Evolutionary conservation across 2,113 vertebrate genomes (phyloP).

Genomic region (Ailuropoda melanoleuca): DNA sequence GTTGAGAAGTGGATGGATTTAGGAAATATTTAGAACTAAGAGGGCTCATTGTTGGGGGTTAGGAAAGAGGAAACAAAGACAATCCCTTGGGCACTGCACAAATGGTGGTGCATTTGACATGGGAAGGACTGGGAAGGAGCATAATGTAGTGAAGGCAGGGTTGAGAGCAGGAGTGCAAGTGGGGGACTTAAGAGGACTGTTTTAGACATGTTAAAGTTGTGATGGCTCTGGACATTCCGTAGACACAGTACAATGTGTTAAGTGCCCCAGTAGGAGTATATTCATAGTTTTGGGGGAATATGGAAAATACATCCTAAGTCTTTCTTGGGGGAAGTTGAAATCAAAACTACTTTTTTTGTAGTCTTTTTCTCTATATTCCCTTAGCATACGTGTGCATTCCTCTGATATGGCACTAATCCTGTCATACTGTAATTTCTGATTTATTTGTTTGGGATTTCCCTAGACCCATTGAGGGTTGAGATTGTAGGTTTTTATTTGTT

Average conservation of each 20-base stretch:
- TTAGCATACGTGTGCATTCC: not conserved
- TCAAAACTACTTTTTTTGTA: not conserved
- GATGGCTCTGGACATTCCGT: not conserved
- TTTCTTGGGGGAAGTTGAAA: not conserved
- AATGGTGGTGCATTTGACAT: not conserved
- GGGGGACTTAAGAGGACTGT: not conserved
- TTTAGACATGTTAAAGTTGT: not conserved
- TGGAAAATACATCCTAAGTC: not conserved
- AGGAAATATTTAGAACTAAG: not conserved
- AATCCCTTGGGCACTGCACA: not conserved
- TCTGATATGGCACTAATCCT: not conserved
- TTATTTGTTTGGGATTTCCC: not conserved
- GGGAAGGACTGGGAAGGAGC: not conserved
- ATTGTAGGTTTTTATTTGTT: conserved; percentile 32
- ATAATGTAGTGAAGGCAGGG: not conserved
- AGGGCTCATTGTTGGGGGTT: not conserved
- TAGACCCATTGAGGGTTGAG: not conserved
- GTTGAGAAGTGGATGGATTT: not conserved
- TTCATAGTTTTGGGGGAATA: not conserved
- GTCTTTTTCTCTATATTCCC: not conserved
- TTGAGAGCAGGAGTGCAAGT: not conserved
- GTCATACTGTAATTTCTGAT: not conserved
- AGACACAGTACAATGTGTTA: not conserved
- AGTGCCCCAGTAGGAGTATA: not conserved
- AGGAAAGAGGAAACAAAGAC: not conserved